These are phyloP conservation scores for Nineta flava DNA, from an alignment of 2,888 invertebrate species.

Conservation along the genomic window DNA sequence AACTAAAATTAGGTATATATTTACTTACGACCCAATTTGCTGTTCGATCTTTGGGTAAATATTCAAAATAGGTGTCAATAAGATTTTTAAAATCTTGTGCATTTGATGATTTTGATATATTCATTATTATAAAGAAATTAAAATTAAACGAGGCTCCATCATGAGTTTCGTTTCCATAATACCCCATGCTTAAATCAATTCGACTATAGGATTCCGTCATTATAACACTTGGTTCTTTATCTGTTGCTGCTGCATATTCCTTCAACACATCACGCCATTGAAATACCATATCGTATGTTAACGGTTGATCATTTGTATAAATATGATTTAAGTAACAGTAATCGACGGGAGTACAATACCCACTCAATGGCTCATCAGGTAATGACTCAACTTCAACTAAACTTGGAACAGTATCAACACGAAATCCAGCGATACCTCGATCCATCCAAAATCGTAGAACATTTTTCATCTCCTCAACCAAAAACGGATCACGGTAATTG, in stretches of 20 bases:
- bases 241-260: constrained; percentile 18
- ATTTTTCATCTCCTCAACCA: constrained; percentile 47
- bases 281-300: constrained; percentile 37
- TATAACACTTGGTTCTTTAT: constrained; percentile 30
- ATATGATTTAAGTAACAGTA: constrained; percentile 36
- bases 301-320: constrained; percentile 41
- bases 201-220: constrained; percentile 61
- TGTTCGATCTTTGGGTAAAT: constrained; percentile 40
- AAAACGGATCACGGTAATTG: constrained; percentile 54
- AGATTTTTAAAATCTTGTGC: constrained; percentile 42
- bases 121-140: constrained; percentile 55
- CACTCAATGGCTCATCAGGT: constrained; percentile 26
- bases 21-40: constrained; percentile 67
- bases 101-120: constrained; percentile 37
- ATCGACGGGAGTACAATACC: constrained; percentile 23
- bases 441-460: constrained; percentile 65
- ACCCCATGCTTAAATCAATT: constrained; percentile 40
- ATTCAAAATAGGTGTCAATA: constrained; percentile 46
- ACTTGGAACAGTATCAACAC: constrained; percentile 55
- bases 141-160: constrained; percentile 62
- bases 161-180: constrained; percentile 40
- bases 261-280: constrained; percentile 39
- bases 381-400: constrained; percentile 27
- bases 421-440: constrained; percentile 73
- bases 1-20: too few relatives aligned